phyloP scores from a whole-genome alignment of 1,140 invertebrate genomes.

The Plectrocnemia conspersa region DNA sequence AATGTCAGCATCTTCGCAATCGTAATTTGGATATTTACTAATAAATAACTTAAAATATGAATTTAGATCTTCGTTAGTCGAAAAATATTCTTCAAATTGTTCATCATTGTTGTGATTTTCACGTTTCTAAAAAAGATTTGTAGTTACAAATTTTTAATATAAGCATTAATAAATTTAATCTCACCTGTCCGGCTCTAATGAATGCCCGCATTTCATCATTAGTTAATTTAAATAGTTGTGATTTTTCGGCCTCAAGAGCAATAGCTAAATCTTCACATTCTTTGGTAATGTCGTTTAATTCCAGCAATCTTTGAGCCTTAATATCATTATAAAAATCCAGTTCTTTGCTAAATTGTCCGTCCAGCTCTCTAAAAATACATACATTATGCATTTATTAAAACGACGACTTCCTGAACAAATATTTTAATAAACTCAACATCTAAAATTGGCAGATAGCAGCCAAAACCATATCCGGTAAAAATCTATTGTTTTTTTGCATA shows the following conservation, averaged over 20 bases:
- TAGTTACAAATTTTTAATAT: not conserved
- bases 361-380: slow-evolving; percentile 5
- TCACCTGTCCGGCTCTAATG: not conserved
- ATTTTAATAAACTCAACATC: too few relatives aligned
- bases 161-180: not conserved
- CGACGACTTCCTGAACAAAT: too few relatives aligned
- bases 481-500: too few relatives aligned
- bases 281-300: not conserved
- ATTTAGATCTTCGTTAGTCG: not conserved
- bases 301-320: not conserved
- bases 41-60: not conserved
- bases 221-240: not conserved
- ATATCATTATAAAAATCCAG: slow-evolving; percentile 4
- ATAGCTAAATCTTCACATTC: not conserved
- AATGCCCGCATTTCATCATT: not conserved
- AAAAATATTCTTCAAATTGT: slow-evolving; percentile 11
- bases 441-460: too few relatives aligned
- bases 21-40: too few relatives aligned
- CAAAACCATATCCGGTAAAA: too few relatives aligned
- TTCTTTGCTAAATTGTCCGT: slow-evolving; percentile 4
- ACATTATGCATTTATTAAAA: not conserved
- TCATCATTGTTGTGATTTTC: slow-evolving; percentile 2
- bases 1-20: too few relatives aligned
- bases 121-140: not conserved
- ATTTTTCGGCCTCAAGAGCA: not conserved